phyloP scores from a whole-genome alignment of 2,888 invertebrate genomes.

The Brachypalpus laphriformis region DNA sequence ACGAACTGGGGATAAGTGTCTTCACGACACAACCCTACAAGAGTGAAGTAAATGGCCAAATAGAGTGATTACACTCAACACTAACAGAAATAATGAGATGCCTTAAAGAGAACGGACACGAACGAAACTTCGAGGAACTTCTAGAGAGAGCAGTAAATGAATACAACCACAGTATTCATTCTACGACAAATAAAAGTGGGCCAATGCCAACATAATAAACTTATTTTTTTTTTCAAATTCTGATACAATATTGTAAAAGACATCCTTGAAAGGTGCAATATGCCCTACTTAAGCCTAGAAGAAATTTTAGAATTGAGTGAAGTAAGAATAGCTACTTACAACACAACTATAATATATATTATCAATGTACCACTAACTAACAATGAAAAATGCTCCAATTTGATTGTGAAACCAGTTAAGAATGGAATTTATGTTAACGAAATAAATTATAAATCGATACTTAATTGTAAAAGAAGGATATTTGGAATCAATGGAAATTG shows the following conservation, averaged over 20 bases:
- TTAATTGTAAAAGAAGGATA: background rate
- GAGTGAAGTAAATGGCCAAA: slow-evolving; percentile 56
- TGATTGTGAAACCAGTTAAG: no score
- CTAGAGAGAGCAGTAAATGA: no score
- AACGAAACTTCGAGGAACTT: slow-evolving; percentile 31
- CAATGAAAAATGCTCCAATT: no score
- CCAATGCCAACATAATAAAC: background rate
- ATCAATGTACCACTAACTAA: no score
- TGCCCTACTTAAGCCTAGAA: background rate
- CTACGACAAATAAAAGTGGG: slow-evolving; percentile 44
- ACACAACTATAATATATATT: background rate
- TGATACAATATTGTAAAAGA: background rate
- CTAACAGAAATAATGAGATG: slow-evolving; percentile 50
- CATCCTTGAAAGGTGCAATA: background rate
- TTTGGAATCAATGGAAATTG: background rate
- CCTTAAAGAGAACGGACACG: no score
- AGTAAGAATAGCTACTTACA: background rate
- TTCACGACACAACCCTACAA: slow-evolving; percentile 24
- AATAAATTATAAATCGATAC: background rate
- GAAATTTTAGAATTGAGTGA: no score
- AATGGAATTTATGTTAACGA: background rate
- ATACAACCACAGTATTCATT: slow-evolving; percentile 59
- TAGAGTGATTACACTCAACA: slow-evolving; percentile 59
- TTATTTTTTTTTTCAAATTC: background rate
- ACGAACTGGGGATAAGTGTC: slow-evolving; percentile 22